Base-by-base conservation (phyloP, 2,888 invertebrate species). In the Incurvaria masculella region DNA sequence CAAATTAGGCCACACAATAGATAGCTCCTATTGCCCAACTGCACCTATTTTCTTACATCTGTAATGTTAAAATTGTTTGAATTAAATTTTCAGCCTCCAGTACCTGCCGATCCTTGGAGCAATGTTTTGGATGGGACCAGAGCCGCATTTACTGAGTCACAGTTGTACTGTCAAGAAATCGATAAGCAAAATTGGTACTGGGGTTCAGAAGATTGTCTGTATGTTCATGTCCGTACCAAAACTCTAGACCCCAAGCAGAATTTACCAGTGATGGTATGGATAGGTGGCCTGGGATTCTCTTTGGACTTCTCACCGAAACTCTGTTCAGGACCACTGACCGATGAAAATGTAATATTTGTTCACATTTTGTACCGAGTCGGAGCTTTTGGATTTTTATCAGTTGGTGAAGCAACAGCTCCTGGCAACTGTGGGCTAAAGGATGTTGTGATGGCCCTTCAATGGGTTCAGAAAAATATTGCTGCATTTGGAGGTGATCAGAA, bases 241-340 rank as follows among this genome's bases (percentile, higher is more conserved):
- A 65, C 58, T 50, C 53, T 69, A 10, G 59, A 63, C 33, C 64
- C 70, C 4, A 57, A 63, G 1, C 62, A 73, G 53, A 66, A 59
- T 16, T 56, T 72, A 55, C 79, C 81, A 21, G 80, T 81, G 2
- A 74, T 81, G 74, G 74, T 81, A 51, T 80, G 74, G 71, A 69
- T 80, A 46, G 76, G 79, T 49, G 64, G 72, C 44, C 75, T 61
- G 52, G 61, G 59, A 21, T 80, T 67, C 56, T 47, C 61, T 21
- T 55, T 53, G 42, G 60, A 60, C 40, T 53, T 67, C 33, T 74
- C 75, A 48, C 50, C 59, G 10, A 51, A 61, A n/a, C 65, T 65
- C 48, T 76, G 79, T 50, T 65, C 72, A 33, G 61, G 66, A 21
- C 59, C 70, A 46, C 58, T 80, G 20, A 64, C 61, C 39, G 58